Evolutionary conservation across 2,888 invertebrate genomes (phyloP), one percentile per base, ranked within the genome.

Genomic region (Cephonodes hylas): DNA sequence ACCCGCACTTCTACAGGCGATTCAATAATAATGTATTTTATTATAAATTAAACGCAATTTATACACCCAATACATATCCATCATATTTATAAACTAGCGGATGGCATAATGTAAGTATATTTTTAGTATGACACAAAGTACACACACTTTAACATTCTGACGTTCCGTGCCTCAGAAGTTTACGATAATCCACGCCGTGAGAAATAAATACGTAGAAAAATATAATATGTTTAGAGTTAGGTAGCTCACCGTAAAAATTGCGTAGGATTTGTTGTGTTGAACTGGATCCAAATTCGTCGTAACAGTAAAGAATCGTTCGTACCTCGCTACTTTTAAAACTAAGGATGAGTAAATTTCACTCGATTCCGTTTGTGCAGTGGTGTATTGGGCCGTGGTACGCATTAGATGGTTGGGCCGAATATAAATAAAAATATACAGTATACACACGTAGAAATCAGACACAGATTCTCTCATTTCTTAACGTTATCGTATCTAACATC

Each of bases 381-480:
- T 71, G 75, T 79, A 80, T 83, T 77, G 80, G 75, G 80, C 77
- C 79, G 75, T 77, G 72, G 80, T 80, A 77, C 78, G 76, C 78
- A 81, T 80, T 78, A 79, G 75, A 71, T 77, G 74, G 77, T 79
- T 73, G 74, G 67, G 75, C 72, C 71, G 74, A 80, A 82, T 87
- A 88, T 82, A 86, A 87, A 87, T 90, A 89, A 86, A 84, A 80
- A 83, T 48, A 27, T 27, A 48, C 48, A 48, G 83, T 79, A 84
- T 79, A 79, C 75, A 81, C 74, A 83, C 75, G 81, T 77, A 78
- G 75, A 85, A 80, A 78, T 83, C 85, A 85, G 87, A 77, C 85
- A 84, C 83, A 85, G 84, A 83, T 88, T 79, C 77, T 81, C 84
- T 85, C 90, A 89, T 89, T 90, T 89, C 73, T 31, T 18, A 31